Base-by-base conservation (phyloP, 1,140 invertebrate genomes). In the Drosophila pseudoananassae region DNA sequence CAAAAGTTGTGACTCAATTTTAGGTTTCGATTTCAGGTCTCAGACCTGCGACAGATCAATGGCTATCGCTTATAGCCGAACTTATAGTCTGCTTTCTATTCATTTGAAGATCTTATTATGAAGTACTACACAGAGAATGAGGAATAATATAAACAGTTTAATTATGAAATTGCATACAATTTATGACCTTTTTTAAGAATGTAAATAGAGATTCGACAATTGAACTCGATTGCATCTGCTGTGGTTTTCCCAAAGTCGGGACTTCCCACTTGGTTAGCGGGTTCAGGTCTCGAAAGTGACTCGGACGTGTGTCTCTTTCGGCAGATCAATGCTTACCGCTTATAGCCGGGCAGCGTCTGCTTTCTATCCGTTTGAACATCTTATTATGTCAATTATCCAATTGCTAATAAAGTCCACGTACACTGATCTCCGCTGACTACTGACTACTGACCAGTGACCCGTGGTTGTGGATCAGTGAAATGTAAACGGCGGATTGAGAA, bases 321-420 rank as follows among this genome's bases (percentile, higher is more conserved):
- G n/a, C 29, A 25, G 65, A 68, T 68, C 38, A 54, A 43, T 43
- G 57, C 46, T 17, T 38, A 40, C 5, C 40, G 23, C 55, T 20
- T 17, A 6, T 14, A 0, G 2, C 55, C 31, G n/a, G 25, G 20
- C 51, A 33, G 55, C 53, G 60, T 12, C 71, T 74, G 65, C 65
- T 76, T 85, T 80, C 63, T 59, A 69, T 63, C 80, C 64, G 46
- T 55, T 68, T 69, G 43, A 54, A 61, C 77, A 84, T 77, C 76
- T 74, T 55, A 87, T 85, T 87, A 83, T 83, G 78, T 87, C 78
- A 88, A 87, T 89, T 87, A 87, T 87, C 83, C 84, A 73, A 87
- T 79, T 79, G 84, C 66, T 79, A 89, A 87, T 87, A 63, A 76
- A 83, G 85, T 87, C 64, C 83, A 87, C 83, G 83, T 88, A 82